Base-by-base conservation (phyloP, 2,888 invertebrate species). In the Barypeithes pellucidus region DNA sequence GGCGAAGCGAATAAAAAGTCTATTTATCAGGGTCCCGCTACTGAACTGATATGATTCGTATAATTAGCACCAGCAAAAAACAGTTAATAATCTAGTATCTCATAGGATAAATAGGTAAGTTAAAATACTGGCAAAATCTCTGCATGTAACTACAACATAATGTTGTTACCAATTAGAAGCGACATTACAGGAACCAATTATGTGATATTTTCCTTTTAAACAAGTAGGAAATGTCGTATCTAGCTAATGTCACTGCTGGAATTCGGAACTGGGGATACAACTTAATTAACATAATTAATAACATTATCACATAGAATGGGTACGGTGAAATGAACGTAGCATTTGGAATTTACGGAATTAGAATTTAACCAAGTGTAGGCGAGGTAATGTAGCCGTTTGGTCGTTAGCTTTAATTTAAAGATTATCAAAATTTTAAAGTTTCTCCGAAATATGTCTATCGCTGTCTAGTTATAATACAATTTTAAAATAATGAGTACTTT, bases 261-360 rank as follows among this genome's bases (percentile, higher is more conserved):
- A 61, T 68, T 68, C 20, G 50, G 22, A 68, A 68, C 39, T 8
- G 29, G 47, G 61, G 66, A 50, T 54, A 24, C 9, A 39, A 39
- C 50, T 68, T 68, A 68, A 68, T 68, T 68, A 61, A 68, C 47
- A 68, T 61, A 68, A 68, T 68, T 68, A 68, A 61, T 68, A 68
- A 50, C 60, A 47, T 68, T 68, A 68, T 68, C 60, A 50, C 50
- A 39, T 52, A 39, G 52, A 66, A 66, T 66, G 33, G 67, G 33
- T 59, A 11, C 16, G 43, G 9, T 18, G 43, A 33, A 43, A 59
- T 52, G 43, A 47, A 22, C 67, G 16, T 14, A 43, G 59, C 41
- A 29, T 43, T 57, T 67, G 43, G 16, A n/a, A 59, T 67, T 67
- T 59, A 16, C 59, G 12, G 16, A 67, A 59, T 67, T 29, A 67